Evolutionary conservation across 2,797 vertebrate genomes (phyloP).

Genomic region (Coreius guichenoti): DNA sequence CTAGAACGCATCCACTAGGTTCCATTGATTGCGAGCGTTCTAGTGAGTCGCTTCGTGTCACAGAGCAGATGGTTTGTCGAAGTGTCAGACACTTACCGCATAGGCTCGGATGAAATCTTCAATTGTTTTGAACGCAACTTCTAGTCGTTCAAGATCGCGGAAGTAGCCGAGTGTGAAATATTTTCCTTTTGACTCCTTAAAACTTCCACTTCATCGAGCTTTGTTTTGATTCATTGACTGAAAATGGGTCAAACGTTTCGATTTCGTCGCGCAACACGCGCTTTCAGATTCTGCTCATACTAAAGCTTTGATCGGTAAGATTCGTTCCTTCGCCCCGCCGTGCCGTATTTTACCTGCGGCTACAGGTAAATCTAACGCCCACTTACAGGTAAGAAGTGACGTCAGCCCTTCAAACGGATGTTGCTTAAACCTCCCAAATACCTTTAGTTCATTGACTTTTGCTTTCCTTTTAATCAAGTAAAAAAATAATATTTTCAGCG

Average conservation of each 20-base stretch:
- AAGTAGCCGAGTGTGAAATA: conserved; percentile 27
- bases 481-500: background rate
- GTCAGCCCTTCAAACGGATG: conserved; percentile 63
- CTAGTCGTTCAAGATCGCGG: conserved; percentile 26
- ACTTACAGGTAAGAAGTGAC: conserved; percentile 77
- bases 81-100: conserved; percentile 46
- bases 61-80: conserved; percentile 17
- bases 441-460: background rate
- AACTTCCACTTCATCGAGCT: background rate
- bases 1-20: no score
- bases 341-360: conserved; percentile 75
- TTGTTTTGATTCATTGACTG: background rate
- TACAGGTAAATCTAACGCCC: conserved; percentile 75
- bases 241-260: background rate
- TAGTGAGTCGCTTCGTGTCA: background rate
- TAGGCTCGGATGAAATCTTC: conserved; percentile 31
- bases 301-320: conserved; percentile 1
- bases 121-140: conserved; percentile 37
- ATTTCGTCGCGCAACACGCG: conserved; percentile 23
- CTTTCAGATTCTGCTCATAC: background rate
- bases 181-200: background rate
- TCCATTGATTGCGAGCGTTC: background rate
- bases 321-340: conserved; percentile 50
- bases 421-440: background rate
- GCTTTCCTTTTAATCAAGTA: background rate